Evolutionary conservation across 2,888 invertebrate genomes (phyloP), one percentile per base, ranked within the genome.

Genomic region (Cosmorhoe ocellata): DNA sequence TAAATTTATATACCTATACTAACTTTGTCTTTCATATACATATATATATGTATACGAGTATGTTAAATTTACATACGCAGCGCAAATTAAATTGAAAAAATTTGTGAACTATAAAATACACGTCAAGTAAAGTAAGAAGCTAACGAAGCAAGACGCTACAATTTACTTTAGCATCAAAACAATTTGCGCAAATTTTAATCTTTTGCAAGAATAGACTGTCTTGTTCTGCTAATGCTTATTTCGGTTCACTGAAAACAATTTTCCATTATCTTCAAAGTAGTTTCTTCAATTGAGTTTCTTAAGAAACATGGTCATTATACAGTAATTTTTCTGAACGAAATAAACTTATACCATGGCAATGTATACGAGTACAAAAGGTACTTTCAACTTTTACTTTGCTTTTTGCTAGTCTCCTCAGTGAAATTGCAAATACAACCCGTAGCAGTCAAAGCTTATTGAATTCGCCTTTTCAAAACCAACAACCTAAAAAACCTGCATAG

Each of bases 111-210:
- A 32, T 47, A 28, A 34, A 30, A 41, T 41, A 42, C 27, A 43
- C 39, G 10, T 39, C 13, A 28, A 51, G 14, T 24, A 31, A 46
- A 31, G 18, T 39, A 7, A 33, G 9, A 28, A 49, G 49, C 49
- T 51, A 54, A 42, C 54, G 54, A 58, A 58, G 48, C 54, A 52
- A 27, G 50, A 46, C 13, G 13, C 51, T 32, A 50, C 31, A 56
- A 56, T 56, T 61, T 45, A 47, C 51, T 51, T 40, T 18, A 41
- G 31, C 43, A 50, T 58, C 47, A 39, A 56, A 44, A 52, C 48
- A 58, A 55, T 61, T 61, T 48, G 33, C 40, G 47, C 37, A 36
- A 18, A 52, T 58, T 58, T 40, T 40, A 24, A 50, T 58, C 56
- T 60, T 56, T 7, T 34, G 37, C 40, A 31, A 46, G 41, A 40